Base-by-base conservation (phyloP, 2,797 vertebrate genomes). In the Botia almorhae region DNA sequence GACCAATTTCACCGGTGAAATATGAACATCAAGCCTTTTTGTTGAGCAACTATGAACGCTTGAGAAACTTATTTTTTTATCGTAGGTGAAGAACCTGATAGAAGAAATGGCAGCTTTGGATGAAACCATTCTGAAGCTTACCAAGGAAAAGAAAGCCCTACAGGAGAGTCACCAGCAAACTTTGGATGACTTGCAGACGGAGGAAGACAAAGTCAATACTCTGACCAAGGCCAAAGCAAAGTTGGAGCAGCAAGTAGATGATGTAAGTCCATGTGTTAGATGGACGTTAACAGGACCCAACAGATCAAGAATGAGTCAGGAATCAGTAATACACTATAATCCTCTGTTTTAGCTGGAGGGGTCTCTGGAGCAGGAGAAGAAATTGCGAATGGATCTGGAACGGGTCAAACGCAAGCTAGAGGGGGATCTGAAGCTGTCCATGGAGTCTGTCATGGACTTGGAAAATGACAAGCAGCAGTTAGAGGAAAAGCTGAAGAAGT, bases 401-500 rank as follows among this genome's bases (percentile, higher is more conserved):
- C 93, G 97, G 77, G 92, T 91, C 75, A 96, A 90, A 84, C 95
- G 97, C 75, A 98, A 98, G 85, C 94, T 98, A 0, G 97, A 98
- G 90, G 97, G 96, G 17, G 97, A 98, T 89, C 88, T 98, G 74
- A 98, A 98, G 79, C 87, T 98, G 83, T 95, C 95, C 0, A 87
- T 97, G 82, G 97, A 97, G 83, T 95, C 95, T 0, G 85, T 97
- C 4, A 96, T 97, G 89, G 97, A 98, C 74, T 85, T 96, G 48
- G 94, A 98, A 85, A 97, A 98, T 2, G 96, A 98, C 89, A 97
- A 97, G 78, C 95, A 95, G 90, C 96, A 98, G 86, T 88, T 97
- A 77, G 96, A 98, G 39, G 96, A 98, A 90, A 96, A 94, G 85
- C 93, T 98, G 79, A 98, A 98, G 86, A 98, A 97, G 97, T 98